These are phyloP conservation scores for Cosmopolites sordidus DNA, from an alignment of 2,888 invertebrate genomes.

Conservation along the genomic window DNA sequence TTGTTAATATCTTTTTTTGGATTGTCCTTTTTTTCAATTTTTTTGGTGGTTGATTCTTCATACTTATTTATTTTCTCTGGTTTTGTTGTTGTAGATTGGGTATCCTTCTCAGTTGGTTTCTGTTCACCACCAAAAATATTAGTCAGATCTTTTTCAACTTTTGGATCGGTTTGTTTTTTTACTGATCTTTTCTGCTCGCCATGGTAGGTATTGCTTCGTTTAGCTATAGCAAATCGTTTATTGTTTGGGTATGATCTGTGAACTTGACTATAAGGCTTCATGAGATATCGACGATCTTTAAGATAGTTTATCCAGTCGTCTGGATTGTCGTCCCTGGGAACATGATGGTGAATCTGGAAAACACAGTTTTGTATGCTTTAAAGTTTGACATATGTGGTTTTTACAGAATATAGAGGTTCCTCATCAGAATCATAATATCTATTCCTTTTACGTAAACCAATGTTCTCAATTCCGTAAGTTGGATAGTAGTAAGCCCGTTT, in stretches of 20 bases:
- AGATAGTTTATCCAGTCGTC: conserved; percentile 25
- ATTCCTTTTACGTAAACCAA: conserved; percentile 41
- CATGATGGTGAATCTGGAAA: conserved; percentile 27
- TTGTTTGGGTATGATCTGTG: conserved; percentile 23
- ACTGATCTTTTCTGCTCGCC: conserved; percentile 38
- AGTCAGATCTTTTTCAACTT: conserved; percentile 64
- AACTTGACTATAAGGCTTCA: conserved; percentile 25
- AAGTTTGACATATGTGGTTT: neutral
- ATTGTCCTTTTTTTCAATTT: conserved; percentile 24
- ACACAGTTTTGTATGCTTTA: neutral
- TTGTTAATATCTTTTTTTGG: conserved; percentile 38
- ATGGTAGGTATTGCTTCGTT: conserved; percentile 53
- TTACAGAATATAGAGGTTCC: conserved; percentile 19
- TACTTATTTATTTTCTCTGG: conserved; percentile 22
- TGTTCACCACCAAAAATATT: conserved; percentile 57
- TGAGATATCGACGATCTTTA: conserved; percentile 29
- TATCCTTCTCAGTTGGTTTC: conserved; percentile 21
- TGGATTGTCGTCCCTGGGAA: conserved; percentile 27
- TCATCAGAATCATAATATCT: conserved; percentile 28
- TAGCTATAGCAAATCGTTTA: conserved; percentile 64
- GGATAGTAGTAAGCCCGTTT: conserved; percentile 39
- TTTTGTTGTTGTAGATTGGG: conserved; percentile 17
- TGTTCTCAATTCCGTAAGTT: conserved; percentile 40
- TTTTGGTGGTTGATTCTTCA: conserved; percentile 3
- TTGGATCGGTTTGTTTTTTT: conserved; percentile 58